Conservation (phyloP, 2,113 vertebrate species). For the Amblyornis subalaris region DNA sequence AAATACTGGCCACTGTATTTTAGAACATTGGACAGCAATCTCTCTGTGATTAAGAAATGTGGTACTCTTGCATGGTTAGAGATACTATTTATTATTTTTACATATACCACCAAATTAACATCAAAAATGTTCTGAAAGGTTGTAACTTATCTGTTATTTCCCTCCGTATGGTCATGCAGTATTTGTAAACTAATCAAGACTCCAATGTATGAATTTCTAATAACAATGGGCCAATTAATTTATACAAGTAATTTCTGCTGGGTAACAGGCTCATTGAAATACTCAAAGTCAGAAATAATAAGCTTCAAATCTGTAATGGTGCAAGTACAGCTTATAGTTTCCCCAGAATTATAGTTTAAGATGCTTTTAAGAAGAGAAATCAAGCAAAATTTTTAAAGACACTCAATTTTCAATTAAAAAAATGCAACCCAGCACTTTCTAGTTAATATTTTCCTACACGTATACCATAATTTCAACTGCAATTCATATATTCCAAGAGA, state of each 20-base stretch:
- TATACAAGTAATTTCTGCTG: neutral
- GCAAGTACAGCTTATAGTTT: neutral
- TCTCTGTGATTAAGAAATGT: neutral
- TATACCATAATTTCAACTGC: neutral
- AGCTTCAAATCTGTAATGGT: neutral
- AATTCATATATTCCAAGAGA: neutral
- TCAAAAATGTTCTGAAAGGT: neutral
- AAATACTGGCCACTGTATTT: neutral
- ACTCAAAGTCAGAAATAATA: neutral
- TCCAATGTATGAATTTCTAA: neutral
- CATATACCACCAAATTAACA: neutral
- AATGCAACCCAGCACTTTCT: neutral
- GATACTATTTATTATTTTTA: neutral
- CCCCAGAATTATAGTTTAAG: neutral
- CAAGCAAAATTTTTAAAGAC: neutral
- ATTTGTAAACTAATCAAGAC: neutral
- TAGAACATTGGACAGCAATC: neutral
- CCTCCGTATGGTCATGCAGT: neutral
- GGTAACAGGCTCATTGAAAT: fast-evolving
- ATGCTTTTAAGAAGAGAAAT: neutral
- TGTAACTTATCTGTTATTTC: neutral
- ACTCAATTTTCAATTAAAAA: neutral
- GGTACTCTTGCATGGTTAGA: neutral
- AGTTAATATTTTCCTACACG: neutral
- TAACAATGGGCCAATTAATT: neutral